Evolutionary conservation across 2,797 vertebrate genomes (phyloP).

Genomic region (Champsocephalus gunnari): DNA sequence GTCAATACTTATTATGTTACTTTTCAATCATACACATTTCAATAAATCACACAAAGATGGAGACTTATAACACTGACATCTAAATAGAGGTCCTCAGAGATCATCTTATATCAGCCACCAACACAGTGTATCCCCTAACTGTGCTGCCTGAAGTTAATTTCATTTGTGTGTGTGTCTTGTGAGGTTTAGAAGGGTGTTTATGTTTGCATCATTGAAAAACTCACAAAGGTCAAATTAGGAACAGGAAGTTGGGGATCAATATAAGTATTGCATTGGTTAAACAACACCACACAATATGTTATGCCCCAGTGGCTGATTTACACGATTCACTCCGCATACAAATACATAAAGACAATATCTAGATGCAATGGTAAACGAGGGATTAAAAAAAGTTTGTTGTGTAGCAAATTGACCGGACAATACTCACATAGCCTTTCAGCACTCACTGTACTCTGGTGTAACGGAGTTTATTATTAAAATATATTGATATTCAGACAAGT

Average conservation of each 20-base stretch:
- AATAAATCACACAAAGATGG: slow-evolving; percentile 72
- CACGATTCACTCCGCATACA: slow-evolving; percentile 54
- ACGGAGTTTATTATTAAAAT: slow-evolving; percentile 43
- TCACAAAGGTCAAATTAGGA: slow-evolving; percentile 16
- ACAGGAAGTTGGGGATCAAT: slow-evolving; percentile 34
- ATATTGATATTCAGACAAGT: slow-evolving; percentile 33
- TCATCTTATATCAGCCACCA: slow-evolving; percentile 65
- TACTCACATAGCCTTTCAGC: slow-evolving; percentile 50
- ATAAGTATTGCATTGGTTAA: slow-evolving; percentile 36
- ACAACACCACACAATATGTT: slow-evolving; percentile 35
- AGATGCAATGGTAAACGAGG: slow-evolving; percentile 31
- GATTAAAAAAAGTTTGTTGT: slow-evolving; percentile 51
- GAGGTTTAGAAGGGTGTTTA: slow-evolving; percentile 41
- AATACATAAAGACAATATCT: slow-evolving; percentile 48
- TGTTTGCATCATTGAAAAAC: slow-evolving; percentile 26
- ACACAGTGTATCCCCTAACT: slow-evolving; percentile 38
- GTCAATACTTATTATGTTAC: slow-evolving; percentile 78
- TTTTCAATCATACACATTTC: slow-evolving; percentile 73
- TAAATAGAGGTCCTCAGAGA: slow-evolving; percentile 59
- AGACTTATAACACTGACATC: slow-evolving; percentile 52
- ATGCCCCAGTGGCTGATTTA: slow-evolving; percentile 62
- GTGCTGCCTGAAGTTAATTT: slow-evolving; percentile 36
- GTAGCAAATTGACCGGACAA: slow-evolving; percentile 48
- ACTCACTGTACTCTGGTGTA: slow-evolving; percentile 53
- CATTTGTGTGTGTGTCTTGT: slow-evolving; percentile 30